These are phyloP conservation scores for Aphis craccivora DNA, from an alignment of 1,140 invertebrate genomes.

Conservation along the genomic window DNA sequence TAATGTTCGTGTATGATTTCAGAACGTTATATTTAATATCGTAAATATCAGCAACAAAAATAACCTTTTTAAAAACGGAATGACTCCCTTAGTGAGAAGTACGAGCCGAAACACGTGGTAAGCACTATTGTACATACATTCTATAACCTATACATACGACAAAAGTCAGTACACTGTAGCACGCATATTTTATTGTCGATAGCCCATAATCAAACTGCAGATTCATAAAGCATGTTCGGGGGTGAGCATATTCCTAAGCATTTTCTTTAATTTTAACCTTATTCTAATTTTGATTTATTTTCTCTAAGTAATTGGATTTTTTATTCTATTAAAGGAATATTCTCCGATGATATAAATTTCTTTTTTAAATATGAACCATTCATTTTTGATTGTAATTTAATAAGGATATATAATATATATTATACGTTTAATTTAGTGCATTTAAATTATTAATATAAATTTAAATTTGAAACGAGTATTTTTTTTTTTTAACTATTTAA, in stretches of 20 bases:
- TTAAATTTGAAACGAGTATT: too few species aligned
- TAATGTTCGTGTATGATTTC: constrained; percentile 63
- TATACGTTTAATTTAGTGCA: background rate
- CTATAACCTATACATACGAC: background rate
- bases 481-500: background rate
- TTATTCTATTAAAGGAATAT: background rate
- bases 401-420: background rate
- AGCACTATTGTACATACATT: too few species aligned
- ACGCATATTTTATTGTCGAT: background rate
- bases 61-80: constrained; percentile 86
- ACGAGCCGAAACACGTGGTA: constrained; percentile 91
- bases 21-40: constrained; percentile 96
- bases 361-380: background rate
- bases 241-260: too few species aligned
- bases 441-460: background rate
- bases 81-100: constrained; percentile 94
- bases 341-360: background rate
- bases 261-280: background rate
- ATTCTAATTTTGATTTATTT: background rate
- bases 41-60: constrained; percentile 94
- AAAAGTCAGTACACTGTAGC: background rate
- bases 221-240: background rate
- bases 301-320: background rate
- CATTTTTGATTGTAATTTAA: background rate
- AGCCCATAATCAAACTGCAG: background rate